phyloP scores from a whole-genome alignment of 2,888 invertebrate species.

The Dolomedes plantarius region DNA sequence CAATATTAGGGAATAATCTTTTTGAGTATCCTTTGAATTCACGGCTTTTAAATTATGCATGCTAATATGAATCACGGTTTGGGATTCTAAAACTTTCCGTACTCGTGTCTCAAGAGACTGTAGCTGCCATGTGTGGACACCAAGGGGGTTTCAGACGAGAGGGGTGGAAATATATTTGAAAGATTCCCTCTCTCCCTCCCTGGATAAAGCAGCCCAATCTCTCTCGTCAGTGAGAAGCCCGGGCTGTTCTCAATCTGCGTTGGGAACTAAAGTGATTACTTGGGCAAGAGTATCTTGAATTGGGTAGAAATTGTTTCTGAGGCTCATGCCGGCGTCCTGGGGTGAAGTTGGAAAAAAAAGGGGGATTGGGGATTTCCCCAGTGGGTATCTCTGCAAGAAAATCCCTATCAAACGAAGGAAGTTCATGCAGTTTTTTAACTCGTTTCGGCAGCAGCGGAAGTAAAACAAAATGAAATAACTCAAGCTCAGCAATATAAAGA shows the following conservation, averaged over 20 bases:
- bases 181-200: constrained; percentile 5
- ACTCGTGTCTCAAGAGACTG: not conserved
- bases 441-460: constrained; percentile 29
- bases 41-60: not conserved
- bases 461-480: constrained; percentile 61
- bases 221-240: constrained; percentile 20
- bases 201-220: constrained; percentile 60
- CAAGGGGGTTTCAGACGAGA: not conserved
- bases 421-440: constrained; percentile 49
- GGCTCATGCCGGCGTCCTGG: constrained; percentile 27
- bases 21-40: not conserved
- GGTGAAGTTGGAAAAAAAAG: constrained; percentile 15
- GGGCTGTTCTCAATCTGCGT: constrained; percentile 46
- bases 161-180: not conserved
- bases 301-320: constrained; percentile 62
- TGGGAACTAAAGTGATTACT: constrained; percentile 67
- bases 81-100: not conserved
- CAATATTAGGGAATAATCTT: not conserved
- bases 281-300: constrained; percentile 62
- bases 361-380: constrained; percentile 15
- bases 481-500: not conserved
- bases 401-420: constrained; percentile 51
- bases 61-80: not conserved
- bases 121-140: not conserved
- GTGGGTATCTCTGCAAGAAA: constrained; percentile 39